phyloP scores from a whole-genome alignment of 92 coral and sea anemone species.

The Zoanthus gigantus region DNA sequence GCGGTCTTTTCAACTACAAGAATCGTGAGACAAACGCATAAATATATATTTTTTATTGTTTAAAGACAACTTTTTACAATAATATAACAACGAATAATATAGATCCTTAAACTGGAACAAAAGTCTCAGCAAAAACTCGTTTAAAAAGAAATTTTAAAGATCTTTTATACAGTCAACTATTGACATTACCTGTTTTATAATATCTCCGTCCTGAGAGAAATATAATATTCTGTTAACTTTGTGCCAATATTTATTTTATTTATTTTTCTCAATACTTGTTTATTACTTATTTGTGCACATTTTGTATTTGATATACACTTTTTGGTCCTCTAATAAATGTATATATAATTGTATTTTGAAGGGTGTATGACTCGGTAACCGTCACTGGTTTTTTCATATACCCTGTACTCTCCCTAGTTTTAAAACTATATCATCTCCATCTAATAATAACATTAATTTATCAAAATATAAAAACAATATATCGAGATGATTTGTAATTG shows the following conservation, averaged over 20 bases:
- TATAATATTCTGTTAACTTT: slow-evolving; percentile 35
- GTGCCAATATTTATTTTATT: slow-evolving; percentile 34
- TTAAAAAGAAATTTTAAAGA: too few relatives aligned
- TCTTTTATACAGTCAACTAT: slow-evolving; percentile 7
- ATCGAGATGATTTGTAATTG: too few relatives aligned
- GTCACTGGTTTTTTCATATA: slow-evolving; percentile 41
- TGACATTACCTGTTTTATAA: slow-evolving; percentile 38
- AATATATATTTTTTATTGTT: too few relatives aligned
- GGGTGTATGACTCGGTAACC: slow-evolving; percentile 36
- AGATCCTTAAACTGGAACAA: too few relatives aligned
- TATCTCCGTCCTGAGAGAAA: slow-evolving; percentile 32
- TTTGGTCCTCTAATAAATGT: slow-evolving; percentile 23
- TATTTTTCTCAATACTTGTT: slow-evolving; percentile 14
- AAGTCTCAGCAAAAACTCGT: too few relatives aligned
- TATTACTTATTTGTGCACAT: slow-evolving; percentile 19
- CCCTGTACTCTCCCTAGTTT: slow-evolving; percentile 25
- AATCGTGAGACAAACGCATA: too few relatives aligned
- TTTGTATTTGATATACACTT: slow-evolving; percentile 27
- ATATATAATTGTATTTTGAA: slow-evolving; percentile 27
- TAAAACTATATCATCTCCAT: not conserved
- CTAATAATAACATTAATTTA: too few relatives aligned
- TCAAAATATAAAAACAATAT: too few relatives aligned
- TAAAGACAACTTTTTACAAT: too few relatives aligned
- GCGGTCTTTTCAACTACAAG: too few relatives aligned
- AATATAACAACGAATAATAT: too few relatives aligned